Conservation (phyloP, 2,113 vertebrate species). For the Sander lucioperca region DNA sequence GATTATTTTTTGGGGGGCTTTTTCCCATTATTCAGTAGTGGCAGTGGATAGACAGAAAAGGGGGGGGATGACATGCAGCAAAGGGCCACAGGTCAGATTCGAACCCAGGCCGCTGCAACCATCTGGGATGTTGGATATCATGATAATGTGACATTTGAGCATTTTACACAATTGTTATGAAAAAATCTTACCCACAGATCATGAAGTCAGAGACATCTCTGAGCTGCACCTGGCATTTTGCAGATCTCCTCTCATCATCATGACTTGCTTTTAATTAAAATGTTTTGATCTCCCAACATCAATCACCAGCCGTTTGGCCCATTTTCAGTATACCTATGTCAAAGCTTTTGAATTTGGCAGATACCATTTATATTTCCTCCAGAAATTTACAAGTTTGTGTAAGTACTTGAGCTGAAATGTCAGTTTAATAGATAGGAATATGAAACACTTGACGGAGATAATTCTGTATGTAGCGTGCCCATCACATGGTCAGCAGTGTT, state of each 20-base stretch:
- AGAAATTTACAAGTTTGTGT: not conserved
- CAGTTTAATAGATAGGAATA: not conserved
- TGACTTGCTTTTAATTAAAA: slow-evolving; percentile 24
- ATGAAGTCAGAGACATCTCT: slow-evolving; percentile 11
- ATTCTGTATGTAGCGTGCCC: not conserved
- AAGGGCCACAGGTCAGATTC: too few species aligned
- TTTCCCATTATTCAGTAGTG: too few species aligned
- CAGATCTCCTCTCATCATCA: slow-evolving; percentile 7
- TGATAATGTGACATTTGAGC: slow-evolving; percentile 33
- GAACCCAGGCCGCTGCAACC: too few species aligned
- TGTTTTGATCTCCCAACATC: slow-evolving; percentile 2
- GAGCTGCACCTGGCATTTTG: slow-evolving; percentile 41
- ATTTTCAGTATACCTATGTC: not conserved
- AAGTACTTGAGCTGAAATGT: slow-evolving; percentile 16
- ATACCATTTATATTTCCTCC: not conserved
- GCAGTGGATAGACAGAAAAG: too few species aligned
- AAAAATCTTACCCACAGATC: not conserved
- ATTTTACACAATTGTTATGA: not conserved
- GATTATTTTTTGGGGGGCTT: too few species aligned
- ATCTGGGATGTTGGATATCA: slow-evolving; percentile 8
- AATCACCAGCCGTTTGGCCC: not conserved
- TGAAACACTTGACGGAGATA: slow-evolving; percentile 1
- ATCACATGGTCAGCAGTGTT: not conserved
- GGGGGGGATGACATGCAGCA: too few species aligned
- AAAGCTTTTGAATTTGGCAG: slow-evolving; percentile 12